Conservation (phyloP, 2,888 invertebrate genomes). For the Allygus modestus region DNA sequence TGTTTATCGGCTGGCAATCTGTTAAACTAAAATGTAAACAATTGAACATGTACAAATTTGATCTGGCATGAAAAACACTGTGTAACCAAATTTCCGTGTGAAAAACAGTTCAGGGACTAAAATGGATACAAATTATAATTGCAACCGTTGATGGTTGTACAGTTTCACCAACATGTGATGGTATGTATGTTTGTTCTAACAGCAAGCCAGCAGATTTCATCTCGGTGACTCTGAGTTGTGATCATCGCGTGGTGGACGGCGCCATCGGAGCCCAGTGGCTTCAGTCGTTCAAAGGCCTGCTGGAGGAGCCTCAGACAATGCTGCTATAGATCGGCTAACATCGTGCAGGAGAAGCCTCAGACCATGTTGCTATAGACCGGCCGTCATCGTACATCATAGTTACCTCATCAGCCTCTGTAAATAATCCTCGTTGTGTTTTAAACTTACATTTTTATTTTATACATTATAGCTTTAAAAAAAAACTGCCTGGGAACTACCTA, state of each 20-base stretch:
- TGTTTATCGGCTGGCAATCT: too few species aligned
- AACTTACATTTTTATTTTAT: slow-evolving; percentile 43
- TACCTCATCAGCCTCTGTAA: slow-evolving; percentile 42
- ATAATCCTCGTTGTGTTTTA: slow-evolving; percentile 39
- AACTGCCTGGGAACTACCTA: slow-evolving; percentile 7
- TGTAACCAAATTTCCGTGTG: too few species aligned
- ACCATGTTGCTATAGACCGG: slow-evolving; percentile 91
- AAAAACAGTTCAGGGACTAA: too few species aligned
- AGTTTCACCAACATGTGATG: too few species aligned
- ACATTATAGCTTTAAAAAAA: slow-evolving; percentile 36
- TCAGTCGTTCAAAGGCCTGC: slow-evolving; percentile 88
- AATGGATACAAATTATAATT: too few species aligned
- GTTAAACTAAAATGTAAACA: too few species aligned
- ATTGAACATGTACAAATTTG: too few species aligned
- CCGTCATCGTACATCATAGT: slow-evolving; percentile 10
- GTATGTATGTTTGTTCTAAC: background rate
- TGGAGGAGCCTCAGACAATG: slow-evolving; percentile 97
- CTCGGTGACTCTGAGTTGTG: slow-evolving; percentile 96
- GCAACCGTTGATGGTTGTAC: too few species aligned
- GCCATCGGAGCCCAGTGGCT: slow-evolving; percentile 99
- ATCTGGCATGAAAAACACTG: too few species aligned
- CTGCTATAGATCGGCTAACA: slow-evolving; percentile 83
- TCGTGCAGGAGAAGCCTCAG: slow-evolving; percentile 93
- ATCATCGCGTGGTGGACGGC: slow-evolving; percentile 98
- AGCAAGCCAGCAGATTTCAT: slow-evolving; percentile 78